A percentile compares a stretch with the other conserved stretches of the same genome.
Conservation (phyloP, 2,113 vertebrate genomes). For the Asarcornis scutulata region DNA sequence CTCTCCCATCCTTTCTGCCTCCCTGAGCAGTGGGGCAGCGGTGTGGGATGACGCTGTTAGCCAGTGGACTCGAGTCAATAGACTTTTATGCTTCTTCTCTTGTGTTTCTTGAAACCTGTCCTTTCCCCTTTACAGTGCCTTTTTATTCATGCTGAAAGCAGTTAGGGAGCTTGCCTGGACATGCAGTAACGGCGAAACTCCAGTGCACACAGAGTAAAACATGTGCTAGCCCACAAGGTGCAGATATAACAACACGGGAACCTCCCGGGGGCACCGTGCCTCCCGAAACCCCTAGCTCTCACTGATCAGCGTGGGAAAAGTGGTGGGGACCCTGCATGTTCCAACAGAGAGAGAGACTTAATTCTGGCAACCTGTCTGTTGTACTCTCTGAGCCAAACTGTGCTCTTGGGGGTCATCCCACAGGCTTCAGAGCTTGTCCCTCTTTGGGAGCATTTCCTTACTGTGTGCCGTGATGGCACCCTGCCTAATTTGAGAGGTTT, state of each 20-base stretch:
- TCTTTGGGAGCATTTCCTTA: accelerated
- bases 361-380: neutral
- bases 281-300: conserved; percentile 51
- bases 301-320: conserved; percentile 57
- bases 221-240: conserved; percentile 62
- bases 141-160: neutral
- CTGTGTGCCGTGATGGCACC: accelerated
- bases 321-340: conserved; percentile 47
- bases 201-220: neutral
- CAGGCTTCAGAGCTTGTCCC: neutral
- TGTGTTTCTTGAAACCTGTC: neutral
- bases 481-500: neutral
- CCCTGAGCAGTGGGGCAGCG: neutral
- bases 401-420: conserved; percentile 13
- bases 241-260: conserved; percentile 49
- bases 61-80: neutral
- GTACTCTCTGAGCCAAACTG: neutral
- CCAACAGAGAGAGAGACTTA: neutral
- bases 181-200: conserved; percentile 48
- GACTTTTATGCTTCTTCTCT: neutral
- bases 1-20: neutral
- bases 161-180: conserved; percentile 52
- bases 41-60: neutral
- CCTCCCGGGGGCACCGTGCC: conserved; percentile 44
- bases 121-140: conserved; percentile 7